These are phyloP conservation scores for Calameuta idolon DNA, from an alignment of 2,888 invertebrate genomes.

Conservation along the genomic window DNA sequence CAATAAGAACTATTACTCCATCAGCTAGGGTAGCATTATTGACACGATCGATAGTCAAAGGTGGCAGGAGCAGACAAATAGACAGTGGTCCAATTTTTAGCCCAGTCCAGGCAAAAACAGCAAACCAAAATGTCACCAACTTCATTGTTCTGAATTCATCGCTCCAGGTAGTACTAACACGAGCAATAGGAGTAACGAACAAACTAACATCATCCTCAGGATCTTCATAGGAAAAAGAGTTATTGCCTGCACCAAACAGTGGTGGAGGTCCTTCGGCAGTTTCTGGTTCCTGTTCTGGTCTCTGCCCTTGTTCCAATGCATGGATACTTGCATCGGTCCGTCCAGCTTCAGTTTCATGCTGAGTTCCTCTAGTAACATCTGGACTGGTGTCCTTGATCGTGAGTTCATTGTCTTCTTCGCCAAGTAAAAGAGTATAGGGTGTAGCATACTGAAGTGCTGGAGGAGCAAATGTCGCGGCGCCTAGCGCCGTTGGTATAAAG, in stretches of 20 bases:
- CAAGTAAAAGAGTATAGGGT: conserved; percentile 47
- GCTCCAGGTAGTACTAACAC: conserved; percentile 34
- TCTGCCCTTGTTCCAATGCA: conserved; percentile 16
- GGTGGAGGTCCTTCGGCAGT: conserved; percentile 23
- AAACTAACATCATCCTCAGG: conserved; percentile 41
- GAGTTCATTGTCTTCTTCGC: conserved; percentile 50
- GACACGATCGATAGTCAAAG: conserved; percentile 23
- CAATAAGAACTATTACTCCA: conserved; percentile 31
- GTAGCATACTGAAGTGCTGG: conserved; percentile 30
- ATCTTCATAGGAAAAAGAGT: conserved; percentile 46
- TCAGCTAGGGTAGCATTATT: conserved; percentile 10
- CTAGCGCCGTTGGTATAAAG: conserved; percentile 50
- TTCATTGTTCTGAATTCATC: conserved; percentile 39
- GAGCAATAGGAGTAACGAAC: conserved; percentile 31
- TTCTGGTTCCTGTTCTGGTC: conserved; percentile 1
- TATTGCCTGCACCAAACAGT: conserved; percentile 38
- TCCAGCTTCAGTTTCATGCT: conserved; percentile 1
- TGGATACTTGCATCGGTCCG: conserved; percentile 3
- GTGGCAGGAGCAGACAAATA: conserved; percentile 44
- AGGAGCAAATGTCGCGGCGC: conserved; percentile 41
- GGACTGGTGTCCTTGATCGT: conserved; percentile 21
- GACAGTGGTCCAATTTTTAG: conserved; percentile 37
- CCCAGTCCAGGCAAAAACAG: conserved; percentile 38
- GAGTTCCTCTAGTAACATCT: conserved; percentile 21
- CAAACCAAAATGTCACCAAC: conserved; percentile 44